phyloP scores from a whole-genome alignment of 2,888 invertebrate species.

The Caradrina clavipalpis region DNA sequence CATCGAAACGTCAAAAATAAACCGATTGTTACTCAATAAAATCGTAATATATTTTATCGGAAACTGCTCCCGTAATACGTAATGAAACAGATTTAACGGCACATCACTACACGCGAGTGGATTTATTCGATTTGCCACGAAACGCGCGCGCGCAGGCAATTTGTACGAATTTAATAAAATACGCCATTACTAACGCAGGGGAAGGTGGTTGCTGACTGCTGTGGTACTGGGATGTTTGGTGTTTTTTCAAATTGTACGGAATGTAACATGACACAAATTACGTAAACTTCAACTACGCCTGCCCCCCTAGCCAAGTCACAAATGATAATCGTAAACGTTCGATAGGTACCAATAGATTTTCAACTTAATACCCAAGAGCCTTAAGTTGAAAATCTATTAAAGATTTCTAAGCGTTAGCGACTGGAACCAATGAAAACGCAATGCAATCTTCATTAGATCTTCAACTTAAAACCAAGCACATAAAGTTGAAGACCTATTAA shows the following conservation, averaged over 20 bases:
- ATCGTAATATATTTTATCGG: constrained; percentile 49
- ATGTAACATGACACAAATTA: too few species aligned
- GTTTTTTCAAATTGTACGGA: not conserved
- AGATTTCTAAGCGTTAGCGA: too few species aligned
- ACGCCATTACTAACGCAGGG: constrained; percentile 43
- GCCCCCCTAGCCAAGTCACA: too few species aligned
- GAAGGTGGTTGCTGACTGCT: constrained; percentile 20
- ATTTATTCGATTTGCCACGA: constrained; percentile 59
- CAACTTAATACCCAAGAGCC: too few species aligned
- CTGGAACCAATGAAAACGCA: too few species aligned
- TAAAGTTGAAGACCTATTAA: too few species aligned
- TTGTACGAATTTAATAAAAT: constrained; percentile 63
- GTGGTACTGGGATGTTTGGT: not conserved
- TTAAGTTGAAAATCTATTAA: too few species aligned
- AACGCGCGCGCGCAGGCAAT: constrained; percentile 54
- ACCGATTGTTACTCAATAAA: constrained; percentile 54
- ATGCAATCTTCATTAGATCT: too few species aligned
- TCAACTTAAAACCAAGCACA: too few species aligned
- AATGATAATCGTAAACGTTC: too few species aligned
- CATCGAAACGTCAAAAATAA: constrained; percentile 25
- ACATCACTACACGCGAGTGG: constrained; percentile 47
- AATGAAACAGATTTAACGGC: constrained; percentile 55
- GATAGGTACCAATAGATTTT: too few species aligned
- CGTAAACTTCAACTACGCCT: too few species aligned
- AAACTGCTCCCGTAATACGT: constrained; percentile 48